Evolutionary conservation across 2,888 invertebrate genomes (phyloP), one percentile per base, ranked within the genome.

Genomic region (Aleiodes alternator): DNA sequence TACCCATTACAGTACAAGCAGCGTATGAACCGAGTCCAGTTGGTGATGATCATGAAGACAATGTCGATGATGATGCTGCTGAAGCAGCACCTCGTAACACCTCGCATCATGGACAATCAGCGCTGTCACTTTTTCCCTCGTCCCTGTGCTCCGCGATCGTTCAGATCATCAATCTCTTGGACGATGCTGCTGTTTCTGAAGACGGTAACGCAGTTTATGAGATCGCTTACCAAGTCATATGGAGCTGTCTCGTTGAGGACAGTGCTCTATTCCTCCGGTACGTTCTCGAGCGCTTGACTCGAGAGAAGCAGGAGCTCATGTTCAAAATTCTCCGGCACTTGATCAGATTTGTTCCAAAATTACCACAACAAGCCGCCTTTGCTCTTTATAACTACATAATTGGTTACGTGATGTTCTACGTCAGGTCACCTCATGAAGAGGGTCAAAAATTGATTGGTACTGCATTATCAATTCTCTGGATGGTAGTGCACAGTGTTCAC

Each of bases 391-490:
- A 99, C 91, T 99, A 99, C 85, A 96, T 99, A 83, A 99, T 99
- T 82, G 99, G 99, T 1, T 99, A 98, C 87, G 97, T 99, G 3
- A 99, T 99, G 99, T 99, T 98, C 90, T 99, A 99, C 86, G 98
- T 99, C 2, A 92, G 99, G 72, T 96, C 97, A 11, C 98, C 99
- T 0, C 97, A 98, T 85, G 98, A 99, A 86, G 96, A 97, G 64
- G 97, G 98, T 0, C 98, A 98, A 85, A 95, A 97, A 82, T 93
- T 98, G 61, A 97, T 99, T 78, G 97, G 98, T 7, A 96, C 97
- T 16, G 99, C 99, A 0, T 91, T 99, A 2, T 97, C 98, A 0
- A 94, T 99, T 73, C 91, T 99, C 1, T 99, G 99, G 98, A 97
- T 98, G 96, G 98, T 96, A 89, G 98, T 98, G 0, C 99, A 99